These are phyloP conservation scores for Erebia palarica DNA, from an alignment of 2,888 invertebrate species.

Conservation along the genomic window DNA sequence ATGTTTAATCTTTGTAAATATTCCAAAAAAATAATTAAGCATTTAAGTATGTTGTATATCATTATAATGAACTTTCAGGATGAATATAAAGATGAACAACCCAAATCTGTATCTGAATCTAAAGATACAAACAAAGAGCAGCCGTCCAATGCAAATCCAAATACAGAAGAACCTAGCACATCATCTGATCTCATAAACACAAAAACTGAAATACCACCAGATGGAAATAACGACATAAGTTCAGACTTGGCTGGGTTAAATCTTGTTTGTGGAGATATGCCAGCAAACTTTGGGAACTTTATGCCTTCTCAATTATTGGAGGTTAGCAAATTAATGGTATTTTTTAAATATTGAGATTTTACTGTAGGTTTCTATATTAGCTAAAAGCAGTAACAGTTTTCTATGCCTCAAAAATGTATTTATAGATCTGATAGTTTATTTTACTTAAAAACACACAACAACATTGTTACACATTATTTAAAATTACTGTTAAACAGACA, in stretches of 20 bases:
- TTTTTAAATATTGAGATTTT: background rate
- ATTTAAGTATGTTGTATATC: background rate
- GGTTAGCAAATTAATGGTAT: slow-evolving; percentile 48
- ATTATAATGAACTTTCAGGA: slow-evolving; percentile 69
- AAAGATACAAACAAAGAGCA: slow-evolving; percentile 49
- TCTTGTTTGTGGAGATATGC: slow-evolving; percentile 62
- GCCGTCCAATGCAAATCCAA: slow-evolving; percentile 42
- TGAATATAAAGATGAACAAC: slow-evolving; percentile 81
- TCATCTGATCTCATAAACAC: slow-evolving; percentile 65
- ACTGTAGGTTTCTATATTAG: no score
- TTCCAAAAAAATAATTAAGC: no score
- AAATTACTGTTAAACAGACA: no score
- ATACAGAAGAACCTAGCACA: slow-evolving; percentile 8
- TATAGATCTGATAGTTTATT: no score
- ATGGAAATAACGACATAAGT: slow-evolving; percentile 46
- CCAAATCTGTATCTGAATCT: slow-evolving; percentile 48
- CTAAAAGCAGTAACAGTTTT: no score
- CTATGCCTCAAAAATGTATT: no score
- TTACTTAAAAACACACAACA: no score
- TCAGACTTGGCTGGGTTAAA: slow-evolving; percentile 69
- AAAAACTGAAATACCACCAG: slow-evolving; percentile 46
- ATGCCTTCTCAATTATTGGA: slow-evolving; percentile 79
- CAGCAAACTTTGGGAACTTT: slow-evolving; percentile 67
- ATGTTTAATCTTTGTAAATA: no score
- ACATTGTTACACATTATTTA: no score